Percentiles rank a stretch among this genome's conserved stretches.
phyloP scores from a whole-genome alignment of 2,888 invertebrate species.

The Mesorhabditis spiculigera region DNA sequence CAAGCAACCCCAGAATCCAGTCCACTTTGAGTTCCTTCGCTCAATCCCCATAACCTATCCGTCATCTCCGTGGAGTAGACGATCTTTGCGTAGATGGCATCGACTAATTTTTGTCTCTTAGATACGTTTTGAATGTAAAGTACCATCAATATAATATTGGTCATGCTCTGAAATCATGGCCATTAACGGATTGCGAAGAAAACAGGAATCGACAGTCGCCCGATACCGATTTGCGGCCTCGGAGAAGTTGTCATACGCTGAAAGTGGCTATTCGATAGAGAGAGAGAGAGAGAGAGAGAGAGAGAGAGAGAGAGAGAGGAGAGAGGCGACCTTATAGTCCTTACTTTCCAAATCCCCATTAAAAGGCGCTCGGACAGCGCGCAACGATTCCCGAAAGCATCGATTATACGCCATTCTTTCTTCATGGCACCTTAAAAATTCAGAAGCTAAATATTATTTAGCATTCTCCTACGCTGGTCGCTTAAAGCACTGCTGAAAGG shows the following conservation, averaged over 20 bases:
- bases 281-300: too few species aligned
- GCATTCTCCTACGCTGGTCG: slow-evolving; percentile 5
- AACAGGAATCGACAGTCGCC: not conserved
- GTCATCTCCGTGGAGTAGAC: not conserved
- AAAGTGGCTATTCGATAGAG: not conserved
- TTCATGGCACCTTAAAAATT: not conserved
- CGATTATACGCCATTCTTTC: not conserved
- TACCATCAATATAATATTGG: not conserved
- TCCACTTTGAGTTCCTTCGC: not conserved
- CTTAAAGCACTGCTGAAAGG: not conserved
- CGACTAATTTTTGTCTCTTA: not conserved
- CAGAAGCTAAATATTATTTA: not conserved
- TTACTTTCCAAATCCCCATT: slow-evolving; percentile 6
- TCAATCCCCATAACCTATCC: not conserved
- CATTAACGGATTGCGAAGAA: not conserved
- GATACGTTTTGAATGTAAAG: not conserved
- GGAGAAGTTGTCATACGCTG: not conserved
- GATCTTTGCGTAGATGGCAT: slow-evolving; percentile 1
- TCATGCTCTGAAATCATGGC: not conserved
- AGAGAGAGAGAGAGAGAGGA: not conserved
- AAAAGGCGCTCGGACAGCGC: not conserved
- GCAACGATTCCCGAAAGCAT: slow-evolving; percentile 1
- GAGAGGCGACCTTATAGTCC: not conserved
- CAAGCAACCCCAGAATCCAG: not conserved
- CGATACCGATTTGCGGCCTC: slow-evolving; percentile 1